Base-by-base conservation (phyloP, 2,888 invertebrate genomes). In the Mythimna albipuncta region DNA sequence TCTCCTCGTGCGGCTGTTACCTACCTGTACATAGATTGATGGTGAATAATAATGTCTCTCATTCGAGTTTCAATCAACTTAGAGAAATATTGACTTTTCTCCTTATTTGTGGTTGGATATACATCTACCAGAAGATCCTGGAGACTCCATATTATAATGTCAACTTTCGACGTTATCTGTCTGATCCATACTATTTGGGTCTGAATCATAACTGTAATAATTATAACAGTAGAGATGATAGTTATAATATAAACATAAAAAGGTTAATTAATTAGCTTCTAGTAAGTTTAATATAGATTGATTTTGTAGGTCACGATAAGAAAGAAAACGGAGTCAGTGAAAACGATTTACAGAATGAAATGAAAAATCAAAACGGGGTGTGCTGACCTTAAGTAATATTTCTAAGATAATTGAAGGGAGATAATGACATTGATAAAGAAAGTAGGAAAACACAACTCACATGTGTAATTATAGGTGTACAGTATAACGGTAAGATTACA, bases 181-280 rank as follows among this genome's bases (percentile, higher is more conserved):
- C 93, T 87, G n/a, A 94, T 87, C 94, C 94, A 94, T 19, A 94
- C 84, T 78, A 94, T 87, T 88, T 93, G 90, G 13, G 92, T 92
- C 85, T 91, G 90, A 38, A 92, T 76, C 89, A 91, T 91, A 85
- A 93, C 95, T 95, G 85, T 32, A 32, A 32, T 32, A 78, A 88
- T 77, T 32, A 21, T 6, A n/a, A 2, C 19, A 58, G 32, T 2
- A 38, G 50, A n/a, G 0, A 50, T 32, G 47, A 64, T 32, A 64
- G n/a, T 19, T 32, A 50, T 26, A 26, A 26, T 26, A 26, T 26
- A 26, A 26, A 26, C 2, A 26, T 26, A 26, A 26, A 26, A 26
- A 26, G 26, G 26, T 32, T 32, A 32, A 32, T 32, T 5, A 32
- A 2, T n/a, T 32, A 7, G 9, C 38, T 9, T 7, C 7, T 7